Base-by-base conservation (phyloP, 2,888 invertebrate species). In the Nycteola revayana region DNA sequence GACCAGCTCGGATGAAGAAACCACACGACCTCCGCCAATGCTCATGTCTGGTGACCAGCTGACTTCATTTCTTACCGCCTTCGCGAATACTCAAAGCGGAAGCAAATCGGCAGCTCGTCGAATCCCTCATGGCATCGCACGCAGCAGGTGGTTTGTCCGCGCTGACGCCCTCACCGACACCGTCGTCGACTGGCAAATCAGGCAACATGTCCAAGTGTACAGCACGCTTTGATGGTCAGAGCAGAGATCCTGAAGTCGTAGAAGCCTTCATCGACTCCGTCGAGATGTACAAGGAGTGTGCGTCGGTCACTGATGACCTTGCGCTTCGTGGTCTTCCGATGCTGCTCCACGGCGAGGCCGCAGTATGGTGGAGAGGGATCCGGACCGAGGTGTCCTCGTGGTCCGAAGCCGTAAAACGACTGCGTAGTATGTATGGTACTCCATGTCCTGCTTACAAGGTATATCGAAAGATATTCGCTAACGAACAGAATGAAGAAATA, bases 261-360 rank as follows among this genome's bases (percentile, higher is more conserved):
- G 43, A 46, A 7, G 46, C 47, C 0, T 49, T 49, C n/a, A 31
- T 49, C 7, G 47, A 47, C 23, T 28, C 29, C 1, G 30, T 47
- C 9, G 14, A 36, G 4, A 7, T 36, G 0, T 47, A 32, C 24
- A 33, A 38, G n/a, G 41, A 42, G 3, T 49, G 50, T 20, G 30
- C 39, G 5, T 10, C 20, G n/a, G 31, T 50, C 4, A 32, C 17
- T 10, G 49, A 56, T 10, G 41, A 40, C 3, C 32, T 45, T 14
- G 49, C 47, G 0, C 35, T 53, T 1, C 37, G 42, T 5, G 50
- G 49, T 1, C 21, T 54, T 0, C 41, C 45, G 0, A 49, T 51
- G 43, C 9, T 56, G 17, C 28, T 56, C 9, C 25, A 28, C 25
- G 38, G 32, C 17, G 32, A 38, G 8, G 38, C 38, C 10, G 32